Evolutionary conservation across 2,797 vertebrate species (phyloP), one percentile per base, ranked within the genome.

Genomic region (Poecile montanus): DNA sequence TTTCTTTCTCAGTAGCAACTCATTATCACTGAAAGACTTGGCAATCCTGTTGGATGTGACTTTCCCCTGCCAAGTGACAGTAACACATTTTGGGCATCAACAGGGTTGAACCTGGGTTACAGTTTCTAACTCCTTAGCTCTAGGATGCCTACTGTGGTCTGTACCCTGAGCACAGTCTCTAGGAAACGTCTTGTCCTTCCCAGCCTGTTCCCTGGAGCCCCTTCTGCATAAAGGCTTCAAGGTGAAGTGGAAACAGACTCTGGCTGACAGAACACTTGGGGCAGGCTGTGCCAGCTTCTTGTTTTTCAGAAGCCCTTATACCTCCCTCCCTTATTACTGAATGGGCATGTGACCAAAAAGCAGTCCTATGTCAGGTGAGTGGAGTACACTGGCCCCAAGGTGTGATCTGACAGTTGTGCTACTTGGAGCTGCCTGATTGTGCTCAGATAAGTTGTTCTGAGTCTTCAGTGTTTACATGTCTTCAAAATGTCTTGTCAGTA

Each of bases 1-100:
- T 42, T 70, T 50, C 38, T 34, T 88, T 61, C 61, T 57, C 18
- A 2, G 13, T 36, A 42, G 30, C 48, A 62, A 1, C 4, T 2
- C 2, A 0, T 27, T 36, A n/a, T 4, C 0, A 0, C 57, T 9
- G 42, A 19, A 62, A 7, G 48, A 22, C 32, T 61, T 1, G 2
- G 32, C 38, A 18, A 0, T 63, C 72, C 61, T 45, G 3, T 15
- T 8, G 26, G 40, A 10, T 30, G 57, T 88, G 40, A 32, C 29
- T 74, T 77, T 14, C 27, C 26, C 26, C 10, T 7, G 51, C 47
- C 29, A 47, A 45, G 57, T 10, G 58, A 50, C 21, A 30, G 13
- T 38, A 25, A 7, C 16, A 3, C 7, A 6, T 74, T 32, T 34
- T 7, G 38, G 50, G 40, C 27, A 21, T 79, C 4, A 40, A 13